Evolutionary conservation across 2,113 vertebrate genomes (phyloP).

Genomic region (Regulus satrapa): DNA sequence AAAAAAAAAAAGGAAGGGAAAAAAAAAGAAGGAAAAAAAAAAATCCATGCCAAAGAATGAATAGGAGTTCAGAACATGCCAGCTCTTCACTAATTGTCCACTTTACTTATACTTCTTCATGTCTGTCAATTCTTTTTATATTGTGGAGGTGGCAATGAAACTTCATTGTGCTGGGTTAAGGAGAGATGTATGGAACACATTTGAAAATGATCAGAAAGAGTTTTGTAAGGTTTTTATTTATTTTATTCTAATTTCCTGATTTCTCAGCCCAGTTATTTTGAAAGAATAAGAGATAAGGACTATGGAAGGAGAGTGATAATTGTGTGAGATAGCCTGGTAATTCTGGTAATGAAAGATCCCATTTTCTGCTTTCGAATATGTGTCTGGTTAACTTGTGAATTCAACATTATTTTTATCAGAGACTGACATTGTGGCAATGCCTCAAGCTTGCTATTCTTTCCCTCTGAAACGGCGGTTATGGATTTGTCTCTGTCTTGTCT

Average conservation of each 20-base stretch:
- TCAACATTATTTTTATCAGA: not conserved
- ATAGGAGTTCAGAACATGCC: constrained; percentile 18
- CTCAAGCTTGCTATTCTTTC: not conserved
- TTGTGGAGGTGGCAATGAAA: not conserved
- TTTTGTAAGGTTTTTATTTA: not conserved
- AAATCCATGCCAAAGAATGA: not conserved
- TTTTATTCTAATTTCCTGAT: not conserved
- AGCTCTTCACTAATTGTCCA: constrained; percentile 28
- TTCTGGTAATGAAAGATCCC: not conserved
- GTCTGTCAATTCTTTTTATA: not conserved
- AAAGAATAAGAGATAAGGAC: not conserved
- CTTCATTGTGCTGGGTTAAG: not conserved
- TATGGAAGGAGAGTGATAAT: not conserved
- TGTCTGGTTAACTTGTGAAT: not conserved
- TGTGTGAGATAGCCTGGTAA: not conserved
- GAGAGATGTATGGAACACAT: not conserved
- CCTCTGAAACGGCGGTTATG: not conserved
- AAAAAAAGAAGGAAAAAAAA: not conserved
- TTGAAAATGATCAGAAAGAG: not conserved
- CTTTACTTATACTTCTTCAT: constrained; percentile 16
- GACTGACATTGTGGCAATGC: not conserved
- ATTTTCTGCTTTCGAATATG: not conserved
- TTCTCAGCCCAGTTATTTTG: not conserved
- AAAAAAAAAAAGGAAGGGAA: no score
- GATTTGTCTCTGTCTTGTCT: not conserved